A percentile compares a stretch with the other conserved stretches of the same genome.
Evolutionary conservation across 1,140 invertebrate genomes (phyloP).

Genomic region (Pygmarrhopalites habei): DNA sequence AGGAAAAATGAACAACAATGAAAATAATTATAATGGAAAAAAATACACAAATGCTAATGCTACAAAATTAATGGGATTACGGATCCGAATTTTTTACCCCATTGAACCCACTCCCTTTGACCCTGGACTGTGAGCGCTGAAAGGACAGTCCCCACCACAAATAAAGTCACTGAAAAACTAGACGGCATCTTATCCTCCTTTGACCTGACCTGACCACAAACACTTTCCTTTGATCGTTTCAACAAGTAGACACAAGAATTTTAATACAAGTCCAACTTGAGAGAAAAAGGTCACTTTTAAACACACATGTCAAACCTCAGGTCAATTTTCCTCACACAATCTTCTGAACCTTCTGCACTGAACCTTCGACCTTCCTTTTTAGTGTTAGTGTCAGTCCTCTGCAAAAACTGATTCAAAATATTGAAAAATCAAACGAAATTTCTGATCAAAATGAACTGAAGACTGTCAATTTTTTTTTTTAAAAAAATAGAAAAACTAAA

Average conservation of each 20-base stretch:
- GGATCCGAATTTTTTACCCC: no score
- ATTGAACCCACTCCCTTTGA: slow-evolving; percentile 10
- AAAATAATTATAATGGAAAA: no score
- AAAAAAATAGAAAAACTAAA: background rate
- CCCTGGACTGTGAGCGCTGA: background rate
- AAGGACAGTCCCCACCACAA: background rate
- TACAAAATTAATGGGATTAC: no score
- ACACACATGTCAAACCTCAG: no score
- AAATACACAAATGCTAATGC: no score
- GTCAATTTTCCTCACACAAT: no score
- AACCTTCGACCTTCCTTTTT: background rate
- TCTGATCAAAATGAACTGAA: background rate
- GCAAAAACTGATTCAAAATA: background rate
- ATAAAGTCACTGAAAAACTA: background rate
- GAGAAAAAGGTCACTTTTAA: background rate
- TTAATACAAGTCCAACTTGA: background rate
- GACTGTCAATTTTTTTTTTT: background rate
- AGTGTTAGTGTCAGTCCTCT: background rate
- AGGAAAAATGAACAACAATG: no score
- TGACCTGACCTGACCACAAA: background rate
- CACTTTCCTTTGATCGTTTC: background rate
- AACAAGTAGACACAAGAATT: background rate
- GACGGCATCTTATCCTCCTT: no score
- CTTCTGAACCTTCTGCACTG: no score
- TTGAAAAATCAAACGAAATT: background rate